phyloP scores from a whole-genome alignment of 2,797 vertebrate genomes.

The Hyperoplus lanceolatus region DNA sequence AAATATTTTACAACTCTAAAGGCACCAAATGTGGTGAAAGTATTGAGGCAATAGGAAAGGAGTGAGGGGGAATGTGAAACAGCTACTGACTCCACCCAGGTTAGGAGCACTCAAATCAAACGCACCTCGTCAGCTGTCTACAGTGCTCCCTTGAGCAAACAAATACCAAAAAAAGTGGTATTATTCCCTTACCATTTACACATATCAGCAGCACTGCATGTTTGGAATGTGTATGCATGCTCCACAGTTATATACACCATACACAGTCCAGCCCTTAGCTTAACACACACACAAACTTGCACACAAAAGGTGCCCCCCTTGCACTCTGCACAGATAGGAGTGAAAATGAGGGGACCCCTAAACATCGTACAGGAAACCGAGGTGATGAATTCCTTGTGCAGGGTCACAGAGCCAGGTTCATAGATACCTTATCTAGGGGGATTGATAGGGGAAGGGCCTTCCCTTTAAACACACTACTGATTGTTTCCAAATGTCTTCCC shows the following conservation, averaged over 20 bases:
- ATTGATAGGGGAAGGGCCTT: conserved; percentile 76
- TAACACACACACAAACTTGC: conserved; percentile 25
- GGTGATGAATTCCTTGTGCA: conserved; percentile 95
- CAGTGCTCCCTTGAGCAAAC: conserved; percentile 13
- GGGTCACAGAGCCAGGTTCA: conserved; percentile 82
- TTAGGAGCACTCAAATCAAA: conserved; percentile 43
- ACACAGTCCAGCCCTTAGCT: conserved; percentile 10
- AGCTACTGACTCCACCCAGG: conserved; percentile 34
- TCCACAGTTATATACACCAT: conserved; percentile 24
- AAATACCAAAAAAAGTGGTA: neutral
- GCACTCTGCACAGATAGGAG: conserved; percentile 73
- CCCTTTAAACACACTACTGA: conserved; percentile 91
- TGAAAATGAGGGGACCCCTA: conserved; percentile 88
- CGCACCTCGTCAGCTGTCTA: conserved; percentile 45
- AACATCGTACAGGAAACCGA: conserved; percentile 91
- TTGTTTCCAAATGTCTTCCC: conserved; percentile 95
- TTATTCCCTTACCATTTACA: conserved; percentile 8
- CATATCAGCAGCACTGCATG: conserved; percentile 25
- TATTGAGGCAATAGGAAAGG: conserved; percentile 27
- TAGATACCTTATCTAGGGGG: conserved; percentile 94
- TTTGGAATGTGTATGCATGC: conserved; percentile 17
- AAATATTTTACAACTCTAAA: conserved; percentile 12
- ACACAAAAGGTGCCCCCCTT: conserved; percentile 57
- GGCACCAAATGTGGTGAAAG: conserved; percentile 27
- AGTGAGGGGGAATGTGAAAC: conserved; percentile 22